Conservation (phyloP, 2,797 vertebrate genomes). For the Coregonus sp. region DNA sequence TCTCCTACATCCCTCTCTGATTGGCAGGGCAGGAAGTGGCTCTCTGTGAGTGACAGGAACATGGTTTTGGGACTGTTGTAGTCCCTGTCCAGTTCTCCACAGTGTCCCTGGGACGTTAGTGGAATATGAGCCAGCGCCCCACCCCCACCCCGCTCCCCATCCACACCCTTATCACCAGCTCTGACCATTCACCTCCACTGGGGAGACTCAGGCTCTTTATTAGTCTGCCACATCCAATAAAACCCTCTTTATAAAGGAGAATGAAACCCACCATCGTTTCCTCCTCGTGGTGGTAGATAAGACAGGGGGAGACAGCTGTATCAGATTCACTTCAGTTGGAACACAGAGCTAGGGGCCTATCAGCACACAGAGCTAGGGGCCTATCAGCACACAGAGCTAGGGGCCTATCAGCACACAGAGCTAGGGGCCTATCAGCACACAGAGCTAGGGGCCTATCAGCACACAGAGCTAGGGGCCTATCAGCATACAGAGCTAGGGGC, state of each 20-base stretch:
- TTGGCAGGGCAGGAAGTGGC: constrained; percentile 42
- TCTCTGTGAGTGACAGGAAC: constrained; percentile 62
- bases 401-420: too few relatives aligned
- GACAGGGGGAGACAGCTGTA: constrained; percentile 53
- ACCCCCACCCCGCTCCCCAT: constrained; percentile 45
- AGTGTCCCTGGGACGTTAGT: constrained; percentile 50
- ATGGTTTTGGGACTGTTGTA: constrained; percentile 42
- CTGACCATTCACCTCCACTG: constrained; percentile 68
- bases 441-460: too few relatives aligned
- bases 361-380: constrained; percentile 4
- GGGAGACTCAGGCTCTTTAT: constrained; percentile 68
- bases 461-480: constrained; percentile 31
- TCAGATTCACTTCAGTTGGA: constrained; percentile 37
- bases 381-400: too few relatives aligned
- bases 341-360: constrained; percentile 30
- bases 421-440: too few relatives aligned
- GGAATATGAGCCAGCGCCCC: constrained; percentile 49
- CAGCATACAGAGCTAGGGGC: constrained; percentile 8
- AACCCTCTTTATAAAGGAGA: constrained; percentile 58
- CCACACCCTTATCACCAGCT: constrained; percentile 59
- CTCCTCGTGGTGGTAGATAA: constrained; percentile 45
- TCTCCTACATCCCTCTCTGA: constrained; percentile 22
- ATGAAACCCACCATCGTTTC: constrained; percentile 32
- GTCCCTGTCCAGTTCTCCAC: constrained; percentile 60
- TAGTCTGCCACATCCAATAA: constrained; percentile 77